These are phyloP conservation scores for Halcyon senegalensis DNA, from an alignment of 2,113 vertebrate species.

Conservation along the genomic window DNA sequence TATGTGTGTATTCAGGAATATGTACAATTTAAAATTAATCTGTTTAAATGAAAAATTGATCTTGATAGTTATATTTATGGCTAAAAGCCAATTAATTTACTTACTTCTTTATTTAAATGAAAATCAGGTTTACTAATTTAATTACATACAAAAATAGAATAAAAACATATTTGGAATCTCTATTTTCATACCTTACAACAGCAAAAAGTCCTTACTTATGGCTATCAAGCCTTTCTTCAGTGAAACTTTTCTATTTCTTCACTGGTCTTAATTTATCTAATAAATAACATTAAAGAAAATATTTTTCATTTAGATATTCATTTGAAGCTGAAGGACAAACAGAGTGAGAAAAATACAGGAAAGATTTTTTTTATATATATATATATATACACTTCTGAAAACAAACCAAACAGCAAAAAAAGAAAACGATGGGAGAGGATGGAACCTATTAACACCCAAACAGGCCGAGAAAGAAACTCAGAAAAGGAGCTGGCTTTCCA, in stretches of 20 bases:
- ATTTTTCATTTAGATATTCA: background rate
- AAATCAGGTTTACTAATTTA: background rate
- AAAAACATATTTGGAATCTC: background rate
- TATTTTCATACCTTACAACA: background rate
- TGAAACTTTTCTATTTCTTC: background rate
- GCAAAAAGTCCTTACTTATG: background rate
- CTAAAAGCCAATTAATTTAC: fast-evolving
- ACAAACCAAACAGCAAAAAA: background rate
- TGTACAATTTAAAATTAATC: background rate
- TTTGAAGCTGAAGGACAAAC: background rate
- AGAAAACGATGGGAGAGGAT: background rate
- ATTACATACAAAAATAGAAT: background rate
- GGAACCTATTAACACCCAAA: background rate
- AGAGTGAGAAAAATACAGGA: background rate
- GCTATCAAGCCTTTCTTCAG: background rate
- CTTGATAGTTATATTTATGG: background rate
- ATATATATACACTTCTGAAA: background rate
- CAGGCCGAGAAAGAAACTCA: background rate
- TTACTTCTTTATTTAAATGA: background rate
- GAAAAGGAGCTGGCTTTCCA: background rate
- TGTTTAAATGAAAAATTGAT: background rate
- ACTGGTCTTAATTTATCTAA: background rate
- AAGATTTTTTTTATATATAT: background rate
- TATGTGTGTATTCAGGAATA: background rate
- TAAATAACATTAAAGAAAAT: background rate